Evolutionary conservation across 2,113 vertebrate species (phyloP).

Genomic region (Setophaga coronata): DNA sequence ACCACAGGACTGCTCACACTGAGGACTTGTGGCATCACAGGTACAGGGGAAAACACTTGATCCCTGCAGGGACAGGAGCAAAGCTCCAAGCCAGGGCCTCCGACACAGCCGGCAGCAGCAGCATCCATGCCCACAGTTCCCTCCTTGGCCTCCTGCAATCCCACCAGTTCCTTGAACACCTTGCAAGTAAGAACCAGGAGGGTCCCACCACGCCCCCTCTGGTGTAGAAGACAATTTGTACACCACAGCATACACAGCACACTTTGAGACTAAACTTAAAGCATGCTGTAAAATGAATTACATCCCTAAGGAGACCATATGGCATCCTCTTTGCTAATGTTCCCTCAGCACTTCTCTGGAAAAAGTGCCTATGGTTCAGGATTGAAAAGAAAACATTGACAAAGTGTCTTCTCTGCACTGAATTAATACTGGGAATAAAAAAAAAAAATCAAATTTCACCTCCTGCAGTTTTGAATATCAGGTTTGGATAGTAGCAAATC

Average conservation of each 20-base stretch:
- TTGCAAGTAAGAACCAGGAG: not conserved
- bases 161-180: fast-evolving
- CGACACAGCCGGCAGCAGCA: not conserved
- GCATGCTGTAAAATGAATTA: not conserved
- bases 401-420: not conserved
- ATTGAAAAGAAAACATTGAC: not conserved
- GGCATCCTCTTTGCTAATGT: not conserved
- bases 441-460: not conserved
- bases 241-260: not conserved
- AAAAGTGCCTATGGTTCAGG: not conserved
- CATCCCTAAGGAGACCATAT: not conserved
- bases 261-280: not conserved
- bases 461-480: not conserved
- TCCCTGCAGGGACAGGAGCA: not conserved
- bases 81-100: not conserved
- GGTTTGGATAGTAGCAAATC: not conserved
- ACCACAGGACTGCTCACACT: not conserved
- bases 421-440: not conserved
- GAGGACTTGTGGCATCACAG: not conserved
- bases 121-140: not conserved
- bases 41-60: not conserved
- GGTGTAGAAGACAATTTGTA: not conserved
- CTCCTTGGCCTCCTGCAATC: not conserved
- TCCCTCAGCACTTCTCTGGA: not conserved
- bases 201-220: not conserved